Conservation (phyloP, 2,888 invertebrate genomes). For the Anodontia alba region DNA sequence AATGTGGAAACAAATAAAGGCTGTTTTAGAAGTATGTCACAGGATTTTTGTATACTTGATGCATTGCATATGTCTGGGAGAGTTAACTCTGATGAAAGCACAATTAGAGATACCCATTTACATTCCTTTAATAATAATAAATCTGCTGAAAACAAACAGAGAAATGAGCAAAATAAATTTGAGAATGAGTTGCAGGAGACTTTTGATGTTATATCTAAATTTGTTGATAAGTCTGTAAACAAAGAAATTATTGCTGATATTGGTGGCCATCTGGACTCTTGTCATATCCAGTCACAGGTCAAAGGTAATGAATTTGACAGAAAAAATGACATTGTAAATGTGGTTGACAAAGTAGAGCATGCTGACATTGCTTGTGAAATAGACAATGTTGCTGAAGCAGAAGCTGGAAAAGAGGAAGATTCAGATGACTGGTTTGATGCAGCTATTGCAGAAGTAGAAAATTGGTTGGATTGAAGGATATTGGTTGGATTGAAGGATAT, state of each 20-base stretch:
- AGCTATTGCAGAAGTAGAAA: slow-evolving; percentile 28
- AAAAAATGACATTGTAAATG: not conserved
- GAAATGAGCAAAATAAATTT: not conserved
- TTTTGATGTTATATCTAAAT: slow-evolving; percentile 3
- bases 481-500: no score
- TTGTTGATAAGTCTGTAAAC: not conserved
- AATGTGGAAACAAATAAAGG: no score
- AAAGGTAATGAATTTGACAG: not conserved
- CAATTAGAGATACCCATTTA: no score
- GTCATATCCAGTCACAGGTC: slow-evolving; percentile 3
- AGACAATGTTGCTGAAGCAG: not conserved
- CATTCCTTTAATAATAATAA: no score
- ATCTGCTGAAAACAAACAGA: no score
- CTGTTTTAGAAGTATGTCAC: no score
- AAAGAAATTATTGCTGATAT: not conserved
- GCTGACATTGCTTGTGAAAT: not conserved
- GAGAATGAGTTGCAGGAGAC: not conserved
- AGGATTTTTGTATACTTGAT: no score
- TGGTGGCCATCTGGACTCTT: not conserved
- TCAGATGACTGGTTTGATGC: slow-evolving; percentile 46
- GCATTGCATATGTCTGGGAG: no score
- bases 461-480: slow-evolving; percentile 37
- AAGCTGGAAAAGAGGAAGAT: not conserved
- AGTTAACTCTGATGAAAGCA: no score
- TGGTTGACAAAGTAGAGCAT: not conserved